Conservation (phyloP, 1,140 invertebrate genomes). For the Drosophila truncata region DNA sequence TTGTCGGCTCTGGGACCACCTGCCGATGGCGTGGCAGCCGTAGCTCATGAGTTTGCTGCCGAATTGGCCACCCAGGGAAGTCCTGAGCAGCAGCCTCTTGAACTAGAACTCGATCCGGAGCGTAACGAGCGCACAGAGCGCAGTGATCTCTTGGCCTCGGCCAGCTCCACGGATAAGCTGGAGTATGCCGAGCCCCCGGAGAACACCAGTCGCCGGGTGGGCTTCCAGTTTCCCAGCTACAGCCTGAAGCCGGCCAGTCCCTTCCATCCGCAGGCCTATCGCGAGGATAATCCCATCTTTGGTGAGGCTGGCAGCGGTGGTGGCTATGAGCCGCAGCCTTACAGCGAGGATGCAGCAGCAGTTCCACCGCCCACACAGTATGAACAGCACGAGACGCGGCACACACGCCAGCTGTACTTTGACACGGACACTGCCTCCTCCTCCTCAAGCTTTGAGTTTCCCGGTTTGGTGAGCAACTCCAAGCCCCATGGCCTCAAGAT, state of each 20-base stretch:
- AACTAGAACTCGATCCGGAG: constrained; percentile 39
- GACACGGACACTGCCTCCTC: constrained; percentile 63
- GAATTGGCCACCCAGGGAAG: constrained; percentile 47
- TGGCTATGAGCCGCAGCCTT: constrained; percentile 57
- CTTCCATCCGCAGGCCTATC: constrained; percentile 81
- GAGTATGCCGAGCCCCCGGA: constrained; percentile 67
- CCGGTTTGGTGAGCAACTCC: constrained; percentile 69
- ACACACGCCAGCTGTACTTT: constrained; percentile 76
- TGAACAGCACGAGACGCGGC: constrained; percentile 65
- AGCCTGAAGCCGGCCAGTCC: constrained; percentile 73
- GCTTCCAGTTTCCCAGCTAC: constrained; percentile 83
- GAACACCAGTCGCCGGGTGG: constrained; percentile 75
- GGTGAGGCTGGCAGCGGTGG: constrained; percentile 54
- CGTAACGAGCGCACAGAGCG: constrained; percentile 73
- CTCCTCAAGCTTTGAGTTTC: constrained; percentile 75
- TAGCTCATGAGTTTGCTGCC: constrained; percentile 61
- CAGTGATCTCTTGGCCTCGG: constrained; percentile 62
- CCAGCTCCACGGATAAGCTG: constrained; percentile 65
- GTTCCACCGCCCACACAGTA: constrained; percentile 53
- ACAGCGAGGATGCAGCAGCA: constrained; percentile 58
- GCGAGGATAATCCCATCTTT: constrained; percentile 83
- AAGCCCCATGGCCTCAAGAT: constrained; percentile 78
- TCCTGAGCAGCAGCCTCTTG: constrained; percentile 23
- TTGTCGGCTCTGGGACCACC: constrained; percentile 66
- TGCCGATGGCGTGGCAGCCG: constrained; percentile 58